Evolutionary conservation across 2,888 invertebrate genomes (phyloP), one percentile per base, ranked within the genome.

Genomic region (Notodonta dromedarius): DNA sequence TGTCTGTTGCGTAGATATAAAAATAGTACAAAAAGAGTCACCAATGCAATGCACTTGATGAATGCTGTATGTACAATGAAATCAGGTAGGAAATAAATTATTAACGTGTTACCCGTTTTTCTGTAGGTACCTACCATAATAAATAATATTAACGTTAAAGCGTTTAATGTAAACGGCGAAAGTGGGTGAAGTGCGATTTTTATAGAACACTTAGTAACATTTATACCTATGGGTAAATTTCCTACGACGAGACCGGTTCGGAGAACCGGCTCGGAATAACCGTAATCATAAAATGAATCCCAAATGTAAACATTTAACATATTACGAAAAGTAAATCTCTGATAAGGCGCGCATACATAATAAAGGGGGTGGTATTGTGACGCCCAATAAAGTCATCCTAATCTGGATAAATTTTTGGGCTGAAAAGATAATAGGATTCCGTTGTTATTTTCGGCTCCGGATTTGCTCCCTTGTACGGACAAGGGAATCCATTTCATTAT

Each of bases 231-330:
- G 35, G 13, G 35, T 5, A 53, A 35, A 35, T 53, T 53, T 53
- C n/a, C 32, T 35, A 35, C 24, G 16, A 13, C 35, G 32, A 53
- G 53, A 50, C 6, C 16, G 16, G 4, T 4, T 35, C n/a, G 13
- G n/a, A 50, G 24, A 53, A 35, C 32, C 53, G 53, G 35, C 53
- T 12, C 9, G 11, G 14, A 4, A 53, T 53, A 53, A 35, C 53
- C 53, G 14, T 51, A 51, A 51, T 14, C 14, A 50, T 50, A 53
- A 53, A 53, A 35, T 6, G 35, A n/a, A 40, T 55, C 5, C 2
- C 16, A 14, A 11, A 4, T 55, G 55, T 40, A 14, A 55, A 55
- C 40, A 39, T 55, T 55, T 14, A 55, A 40, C 55, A 40, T 55
- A 55, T 55, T 8, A 40, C 14, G 55, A 6, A 53, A 53, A 5